These are phyloP conservation scores for Python bivittatus DNA, from an alignment of 2,113 vertebrate genomes.

Conservation along the genomic window DNA sequence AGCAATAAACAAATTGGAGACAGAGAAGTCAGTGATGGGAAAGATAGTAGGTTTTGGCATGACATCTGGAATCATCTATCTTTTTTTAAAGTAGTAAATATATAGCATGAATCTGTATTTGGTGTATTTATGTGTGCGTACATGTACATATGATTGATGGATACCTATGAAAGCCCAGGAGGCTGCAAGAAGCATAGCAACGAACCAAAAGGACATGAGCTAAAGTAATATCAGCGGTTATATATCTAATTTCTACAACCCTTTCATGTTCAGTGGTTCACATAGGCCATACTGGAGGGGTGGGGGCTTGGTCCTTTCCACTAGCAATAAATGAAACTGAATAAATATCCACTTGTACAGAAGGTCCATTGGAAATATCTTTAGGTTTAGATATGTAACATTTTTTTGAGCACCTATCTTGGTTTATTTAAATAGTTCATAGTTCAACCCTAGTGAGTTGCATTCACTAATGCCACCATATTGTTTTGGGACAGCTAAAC, in stretches of 20 bases:
- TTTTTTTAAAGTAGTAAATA: conserved; percentile 59
- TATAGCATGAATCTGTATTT: background rate
- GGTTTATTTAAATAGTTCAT: background rate
- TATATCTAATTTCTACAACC: background rate
- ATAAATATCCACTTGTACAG: background rate
- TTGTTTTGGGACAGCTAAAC: background rate
- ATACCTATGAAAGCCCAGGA: background rate
- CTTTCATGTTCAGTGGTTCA: background rate
- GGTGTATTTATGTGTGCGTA: background rate
- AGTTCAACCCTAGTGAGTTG: background rate
- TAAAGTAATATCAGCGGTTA: background rate
- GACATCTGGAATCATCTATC: conserved; percentile 49
- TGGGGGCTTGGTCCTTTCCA: background rate
- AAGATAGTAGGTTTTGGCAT: conserved; percentile 17
- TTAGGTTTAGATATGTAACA: background rate
- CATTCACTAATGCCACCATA: background rate
- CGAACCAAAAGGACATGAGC: background rate
- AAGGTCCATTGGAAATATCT: background rate
- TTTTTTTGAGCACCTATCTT: background rate
- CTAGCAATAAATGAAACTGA: background rate
- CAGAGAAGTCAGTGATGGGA: background rate
- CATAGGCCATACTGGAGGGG: background rate
- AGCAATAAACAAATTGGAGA: background rate
- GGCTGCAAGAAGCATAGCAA: background rate
- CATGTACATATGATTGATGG: conserved; percentile 43